Evolutionary conservation across 92 coral and sea anemone species (phyloP), one percentile per base, ranked within the genome.

Genomic region (Phenganax subtilis): DNA sequence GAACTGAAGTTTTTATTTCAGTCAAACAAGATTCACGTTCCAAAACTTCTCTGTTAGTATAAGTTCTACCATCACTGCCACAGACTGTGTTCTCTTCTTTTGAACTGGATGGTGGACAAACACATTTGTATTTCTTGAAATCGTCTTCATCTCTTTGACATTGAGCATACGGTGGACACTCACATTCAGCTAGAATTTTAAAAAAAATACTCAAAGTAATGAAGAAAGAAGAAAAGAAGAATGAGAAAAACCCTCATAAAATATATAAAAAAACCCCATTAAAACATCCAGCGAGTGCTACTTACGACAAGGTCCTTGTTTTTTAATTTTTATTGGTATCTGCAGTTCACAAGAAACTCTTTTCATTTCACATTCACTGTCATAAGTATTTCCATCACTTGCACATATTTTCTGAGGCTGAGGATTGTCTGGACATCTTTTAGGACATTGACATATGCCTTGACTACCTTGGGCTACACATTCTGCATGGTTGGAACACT

Each of bases 61-160:
- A 93, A 9, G 98, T 93, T 61, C 67, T 85, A 5, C 98, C 98
- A 85, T 93, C 87, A 31, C 97, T 93, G 51, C 93, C 93, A 77
- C 98, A 93, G 8, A 93, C 97, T 9, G 55, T 54, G 28, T 51
- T 75, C 67, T 75, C 8, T 0, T 75, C 80, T 7, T 8, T 29
- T 75, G 63, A 75, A 12, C 44, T 75, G 9, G 64, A 55, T 55
- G 80, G n/a, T 17, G 80, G 65, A 57, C 80, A 76, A 59, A 76
- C 81, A 60, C 81, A 76, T 76, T 76, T 76, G 60, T 76, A 76
- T 28, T 54, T 64, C 81, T 59, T 57, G 70, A 64, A 57, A 76
- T 61, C 29, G 0, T 29, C 54, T 60, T 31, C 12, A 31, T 58
- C 81, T 57, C 69, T 68, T 76, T 31, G 81, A 57, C 81, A 76